Evolutionary conservation across 2,888 invertebrate genomes (phyloP).

Genomic region (Desoria tigrina): DNA sequence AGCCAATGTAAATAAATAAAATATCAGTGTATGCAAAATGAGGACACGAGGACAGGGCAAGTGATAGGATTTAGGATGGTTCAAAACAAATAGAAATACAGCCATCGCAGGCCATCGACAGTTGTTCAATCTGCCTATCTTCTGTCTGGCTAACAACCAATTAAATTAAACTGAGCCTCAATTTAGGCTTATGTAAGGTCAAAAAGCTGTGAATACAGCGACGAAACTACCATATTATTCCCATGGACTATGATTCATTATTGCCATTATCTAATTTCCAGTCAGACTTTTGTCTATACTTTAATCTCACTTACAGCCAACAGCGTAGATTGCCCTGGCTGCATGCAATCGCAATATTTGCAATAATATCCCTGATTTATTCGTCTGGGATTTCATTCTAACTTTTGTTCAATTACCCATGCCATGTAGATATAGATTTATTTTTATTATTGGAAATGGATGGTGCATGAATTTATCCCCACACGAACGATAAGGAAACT

Average conservation of each 20-base stretch:
- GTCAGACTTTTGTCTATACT: constrained; percentile 7
- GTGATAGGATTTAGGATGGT: too few species aligned
- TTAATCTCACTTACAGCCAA: background rate
- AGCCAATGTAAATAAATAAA: too few species aligned
- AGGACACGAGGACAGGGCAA: too few species aligned
- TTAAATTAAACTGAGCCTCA: background rate
- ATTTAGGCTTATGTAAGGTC: constrained; percentile 7
- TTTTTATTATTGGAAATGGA: too few species aligned
- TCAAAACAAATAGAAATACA: background rate
- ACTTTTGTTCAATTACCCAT: too few species aligned
- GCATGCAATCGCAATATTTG: too few species aligned
- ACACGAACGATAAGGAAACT: too few species aligned
- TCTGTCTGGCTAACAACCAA: background rate
- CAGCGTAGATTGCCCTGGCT: too few species aligned
- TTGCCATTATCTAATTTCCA: background rate
- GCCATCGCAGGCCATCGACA: background rate
- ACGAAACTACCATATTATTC: background rate
- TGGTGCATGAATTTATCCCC: background rate
- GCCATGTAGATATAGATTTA: too few species aligned
- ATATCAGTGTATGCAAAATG: too few species aligned
- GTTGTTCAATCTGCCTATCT: background rate
- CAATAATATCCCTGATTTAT: too few species aligned
- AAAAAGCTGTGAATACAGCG: constrained; percentile 1
- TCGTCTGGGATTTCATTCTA: too few species aligned
- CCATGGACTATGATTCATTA: constrained; percentile 6